phyloP scores from a whole-genome alignment of 2,113 vertebrate species.

The Crotalus horridus region DNA sequence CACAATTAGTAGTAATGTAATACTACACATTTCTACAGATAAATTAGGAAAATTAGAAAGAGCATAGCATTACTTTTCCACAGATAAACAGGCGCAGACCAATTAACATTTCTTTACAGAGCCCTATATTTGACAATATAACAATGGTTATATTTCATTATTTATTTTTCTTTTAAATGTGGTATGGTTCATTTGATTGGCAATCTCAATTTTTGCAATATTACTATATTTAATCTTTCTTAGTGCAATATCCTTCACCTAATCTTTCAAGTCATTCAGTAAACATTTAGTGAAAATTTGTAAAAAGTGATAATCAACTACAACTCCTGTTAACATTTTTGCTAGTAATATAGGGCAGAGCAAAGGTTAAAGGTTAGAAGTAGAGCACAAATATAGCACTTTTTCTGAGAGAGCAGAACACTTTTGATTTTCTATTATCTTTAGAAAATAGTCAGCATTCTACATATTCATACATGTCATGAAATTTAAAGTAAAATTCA shows the following conservation, averaged over 20 bases:
- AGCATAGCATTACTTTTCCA: neutral
- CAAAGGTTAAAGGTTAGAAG: slow-evolving; percentile 56
- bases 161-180: neutral
- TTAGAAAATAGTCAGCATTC: slow-evolving; percentile 33
- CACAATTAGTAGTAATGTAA: neutral
- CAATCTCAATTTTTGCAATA: slow-evolving; percentile 1
- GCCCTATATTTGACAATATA: neutral
- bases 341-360: neutral
- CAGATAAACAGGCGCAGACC: neutral
- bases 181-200: neutral
- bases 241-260: neutral
- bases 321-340: neutral
- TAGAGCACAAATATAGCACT: slow-evolving; percentile 63
- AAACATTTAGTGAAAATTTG: slow-evolving; percentile 33
- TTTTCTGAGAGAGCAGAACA: slow-evolving; percentile 45
- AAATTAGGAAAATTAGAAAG: neutral
- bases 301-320: neutral
- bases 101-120: neutral
- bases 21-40: neutral
- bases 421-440: slow-evolving; percentile 42
- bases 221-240: neutral
- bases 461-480: slow-evolving; percentile 23
- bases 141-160: neutral
- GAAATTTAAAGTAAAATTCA: neutral
- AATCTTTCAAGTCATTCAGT: slow-evolving; percentile 15